Conservation (phyloP, 2,888 invertebrate genomes). For the Chalcis sispes region DNA sequence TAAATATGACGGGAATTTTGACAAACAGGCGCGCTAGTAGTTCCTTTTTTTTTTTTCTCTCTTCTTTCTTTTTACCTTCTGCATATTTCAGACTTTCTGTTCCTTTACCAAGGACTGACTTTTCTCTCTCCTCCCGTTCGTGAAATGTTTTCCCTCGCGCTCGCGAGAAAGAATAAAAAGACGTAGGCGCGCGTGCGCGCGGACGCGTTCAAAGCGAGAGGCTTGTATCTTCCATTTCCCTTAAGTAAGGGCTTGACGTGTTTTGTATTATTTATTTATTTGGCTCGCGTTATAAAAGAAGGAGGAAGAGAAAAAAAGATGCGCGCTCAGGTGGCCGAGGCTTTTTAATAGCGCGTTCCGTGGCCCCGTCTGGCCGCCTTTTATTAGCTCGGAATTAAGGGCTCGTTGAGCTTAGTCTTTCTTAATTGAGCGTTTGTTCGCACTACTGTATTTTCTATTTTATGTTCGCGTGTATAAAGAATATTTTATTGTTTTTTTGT, state of each 20-base stretch:
- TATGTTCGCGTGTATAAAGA: background rate
- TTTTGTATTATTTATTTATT: conserved; percentile 34
- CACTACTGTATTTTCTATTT: background rate
- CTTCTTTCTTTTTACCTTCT: conserved; percentile 28
- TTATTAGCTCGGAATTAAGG: conserved; percentile 51
- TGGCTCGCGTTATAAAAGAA: too few species aligned
- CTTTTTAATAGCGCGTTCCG: conserved; percentile 41
- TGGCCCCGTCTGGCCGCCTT: conserved; percentile 7
- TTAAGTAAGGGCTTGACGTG: background rate
- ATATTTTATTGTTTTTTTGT: background rate
- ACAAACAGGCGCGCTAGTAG: conserved; percentile 49
- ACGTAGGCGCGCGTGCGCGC: background rate
- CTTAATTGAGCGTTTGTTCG: conserved; percentile 47
- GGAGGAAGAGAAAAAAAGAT: too few species aligned
- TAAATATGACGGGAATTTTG: conserved; percentile 55
- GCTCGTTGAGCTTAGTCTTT: conserved; percentile 21
- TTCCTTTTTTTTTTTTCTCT: too few species aligned
- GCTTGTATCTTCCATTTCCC: background rate
- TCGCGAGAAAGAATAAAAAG: background rate
- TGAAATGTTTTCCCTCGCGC: background rate
- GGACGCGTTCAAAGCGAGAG: background rate
- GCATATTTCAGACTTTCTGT: conserved; percentile 46
- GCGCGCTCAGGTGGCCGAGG: conserved; percentile 40
- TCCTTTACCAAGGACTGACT: background rate
- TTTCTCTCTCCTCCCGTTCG: background rate